Conservation (phyloP, 2,113 vertebrate species). For the Phaethon lepturus region DNA sequence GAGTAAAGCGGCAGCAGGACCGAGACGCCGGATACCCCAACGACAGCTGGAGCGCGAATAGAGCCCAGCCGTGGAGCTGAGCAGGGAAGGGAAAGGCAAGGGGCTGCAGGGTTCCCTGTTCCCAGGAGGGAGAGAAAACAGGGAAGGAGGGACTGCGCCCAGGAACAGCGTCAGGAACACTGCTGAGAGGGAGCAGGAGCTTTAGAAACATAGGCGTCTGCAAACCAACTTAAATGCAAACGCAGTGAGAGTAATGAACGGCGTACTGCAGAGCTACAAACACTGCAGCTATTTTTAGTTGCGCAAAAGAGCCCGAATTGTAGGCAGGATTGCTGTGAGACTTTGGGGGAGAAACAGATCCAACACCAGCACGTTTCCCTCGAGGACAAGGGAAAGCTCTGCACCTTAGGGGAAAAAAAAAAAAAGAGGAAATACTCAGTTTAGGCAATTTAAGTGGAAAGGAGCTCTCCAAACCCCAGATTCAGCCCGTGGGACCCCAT, state of each 20-base stretch:
- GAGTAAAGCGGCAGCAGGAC: neutral
- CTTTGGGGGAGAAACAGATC: neutral
- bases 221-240: neutral
- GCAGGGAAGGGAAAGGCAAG: neutral
- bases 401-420: neutral
- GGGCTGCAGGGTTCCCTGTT: accelerated
- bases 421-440: neutral
- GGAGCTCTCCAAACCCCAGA: neutral
- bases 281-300: neutral
- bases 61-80: neutral
- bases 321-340: neutral
- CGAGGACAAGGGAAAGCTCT: neutral
- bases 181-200: neutral
- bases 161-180: neutral
- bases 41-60: accelerated
- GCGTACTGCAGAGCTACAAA: neutral
- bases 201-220: accelerated
- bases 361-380: neutral
- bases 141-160: neutral
- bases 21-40: accelerated
- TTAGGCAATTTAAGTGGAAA: neutral
- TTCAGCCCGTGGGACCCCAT: neutral
- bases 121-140: neutral
- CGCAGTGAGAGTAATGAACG: neutral
- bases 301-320: neutral